Conservation (phyloP, 2,797 vertebrate species). For the Sebastes flavidus region DNA sequence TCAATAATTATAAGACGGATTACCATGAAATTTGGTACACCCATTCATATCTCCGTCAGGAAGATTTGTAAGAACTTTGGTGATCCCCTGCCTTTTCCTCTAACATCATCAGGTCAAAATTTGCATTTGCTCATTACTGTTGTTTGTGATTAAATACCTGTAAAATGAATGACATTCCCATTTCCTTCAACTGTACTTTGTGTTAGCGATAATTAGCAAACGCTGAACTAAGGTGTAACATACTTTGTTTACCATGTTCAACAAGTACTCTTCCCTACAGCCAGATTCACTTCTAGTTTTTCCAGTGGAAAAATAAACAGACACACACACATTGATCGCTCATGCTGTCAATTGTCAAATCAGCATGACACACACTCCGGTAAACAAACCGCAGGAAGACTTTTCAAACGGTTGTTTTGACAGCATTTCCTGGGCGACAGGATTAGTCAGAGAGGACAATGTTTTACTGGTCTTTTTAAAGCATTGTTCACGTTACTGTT, state of each 20-base stretch:
- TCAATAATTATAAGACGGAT: neutral
- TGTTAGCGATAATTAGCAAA: neutral
- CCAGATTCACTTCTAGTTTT: neutral
- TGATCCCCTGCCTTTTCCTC: neutral
- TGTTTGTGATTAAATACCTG: neutral
- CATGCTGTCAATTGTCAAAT: constrained; percentile 13
- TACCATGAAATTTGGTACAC: neutral
- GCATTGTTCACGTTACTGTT: constrained; percentile 9
- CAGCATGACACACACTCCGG: neutral
- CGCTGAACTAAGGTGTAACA: neutral
- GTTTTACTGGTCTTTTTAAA: constrained; percentile 18
- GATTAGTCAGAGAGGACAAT: neutral
- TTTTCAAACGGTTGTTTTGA: constrained; percentile 34
- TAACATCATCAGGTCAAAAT: neutral
- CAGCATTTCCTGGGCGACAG: constrained; percentile 32
- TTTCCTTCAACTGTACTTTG: neutral
- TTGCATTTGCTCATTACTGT: neutral
- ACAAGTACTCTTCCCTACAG: neutral
- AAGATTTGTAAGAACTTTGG: neutral
- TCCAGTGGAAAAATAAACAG: constrained; percentile 37
- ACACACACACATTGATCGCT: constrained; percentile 9
- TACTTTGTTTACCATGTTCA: neutral
- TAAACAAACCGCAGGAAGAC: constrained; percentile 28
- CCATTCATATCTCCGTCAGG: neutral
- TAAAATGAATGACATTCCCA: neutral